Conservation (phyloP, 2,113 vertebrate species). For the Cololabis saira region DNA sequence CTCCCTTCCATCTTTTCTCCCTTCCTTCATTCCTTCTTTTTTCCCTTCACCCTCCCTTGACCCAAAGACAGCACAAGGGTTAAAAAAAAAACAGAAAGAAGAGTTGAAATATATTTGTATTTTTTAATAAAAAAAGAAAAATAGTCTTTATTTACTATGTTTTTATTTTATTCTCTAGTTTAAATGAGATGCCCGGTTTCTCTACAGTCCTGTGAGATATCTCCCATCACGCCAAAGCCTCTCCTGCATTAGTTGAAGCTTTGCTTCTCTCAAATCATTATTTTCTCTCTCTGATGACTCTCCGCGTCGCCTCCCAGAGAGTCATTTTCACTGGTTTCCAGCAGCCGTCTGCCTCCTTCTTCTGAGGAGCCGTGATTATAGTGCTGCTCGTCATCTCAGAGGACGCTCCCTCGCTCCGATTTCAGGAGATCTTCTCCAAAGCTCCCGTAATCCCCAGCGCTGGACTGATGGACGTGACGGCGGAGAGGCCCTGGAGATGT, state of each 20-base stretch:
- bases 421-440: conserved; percentile 58
- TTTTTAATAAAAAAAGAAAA: no score
- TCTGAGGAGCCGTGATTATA: conserved; percentile 47
- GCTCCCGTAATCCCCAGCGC: conserved; percentile 60
- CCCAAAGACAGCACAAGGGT: no score
- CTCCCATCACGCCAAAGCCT: neutral
- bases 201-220: neutral
- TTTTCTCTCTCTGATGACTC: conserved; percentile 15
- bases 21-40: no score
- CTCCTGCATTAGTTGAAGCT: neutral
- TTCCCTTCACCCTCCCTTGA: no score
- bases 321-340: conserved; percentile 22
- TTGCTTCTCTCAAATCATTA: neutral
- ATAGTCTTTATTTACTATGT: no score
- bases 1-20: no score
- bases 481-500: conserved; percentile 54
- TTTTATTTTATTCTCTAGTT: no score
- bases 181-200: neutral
- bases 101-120: no score
- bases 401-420: conserved; percentile 55
- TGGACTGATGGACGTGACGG: conserved; percentile 64
- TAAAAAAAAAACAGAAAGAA: no score
- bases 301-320: conserved; percentile 5
- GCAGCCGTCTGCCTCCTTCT: conserved; percentile 10
- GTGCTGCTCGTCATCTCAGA: conserved; percentile 33